Conservation (phyloP, 1,140 invertebrate genomes). For the Eurosta solidaginis region DNA sequence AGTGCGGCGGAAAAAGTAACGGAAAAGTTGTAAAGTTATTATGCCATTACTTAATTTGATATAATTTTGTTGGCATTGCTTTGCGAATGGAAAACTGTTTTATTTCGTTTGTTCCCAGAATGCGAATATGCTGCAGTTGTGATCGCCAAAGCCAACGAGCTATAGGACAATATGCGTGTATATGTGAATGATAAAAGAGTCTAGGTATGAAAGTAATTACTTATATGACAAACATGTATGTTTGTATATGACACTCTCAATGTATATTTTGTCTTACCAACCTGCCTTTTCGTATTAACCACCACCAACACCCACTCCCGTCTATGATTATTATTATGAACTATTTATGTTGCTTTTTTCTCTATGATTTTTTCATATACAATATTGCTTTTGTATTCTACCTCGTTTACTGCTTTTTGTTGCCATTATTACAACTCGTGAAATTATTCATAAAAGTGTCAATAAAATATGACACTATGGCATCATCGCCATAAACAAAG, state of each 20-base stretch:
- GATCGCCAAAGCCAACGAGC: too few species aligned
- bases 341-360: background rate
- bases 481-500: too few species aligned
- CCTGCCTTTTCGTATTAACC: background rate
- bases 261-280: background rate
- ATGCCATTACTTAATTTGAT: conserved; percentile 28
- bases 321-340: background rate
- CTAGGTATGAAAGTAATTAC: background rate
- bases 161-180: background rate
- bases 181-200: too few species aligned
- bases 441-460: too few species aligned
- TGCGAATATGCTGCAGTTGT: background rate
- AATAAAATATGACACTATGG: too few species aligned
- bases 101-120: background rate
- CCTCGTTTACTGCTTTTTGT: background rate
- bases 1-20: background rate
- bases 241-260: background rate
- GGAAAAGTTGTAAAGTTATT: conserved; percentile 18
- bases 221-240: background rate
- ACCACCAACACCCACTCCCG: background rate
- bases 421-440: background rate
- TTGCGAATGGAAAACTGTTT: conserved; percentile 19
- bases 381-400: background rate
- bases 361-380: background rate
- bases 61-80: conserved; percentile 15